Evolutionary conservation across 1,140 invertebrate species (phyloP).

Genomic region (Bactericera cockerelli): DNA sequence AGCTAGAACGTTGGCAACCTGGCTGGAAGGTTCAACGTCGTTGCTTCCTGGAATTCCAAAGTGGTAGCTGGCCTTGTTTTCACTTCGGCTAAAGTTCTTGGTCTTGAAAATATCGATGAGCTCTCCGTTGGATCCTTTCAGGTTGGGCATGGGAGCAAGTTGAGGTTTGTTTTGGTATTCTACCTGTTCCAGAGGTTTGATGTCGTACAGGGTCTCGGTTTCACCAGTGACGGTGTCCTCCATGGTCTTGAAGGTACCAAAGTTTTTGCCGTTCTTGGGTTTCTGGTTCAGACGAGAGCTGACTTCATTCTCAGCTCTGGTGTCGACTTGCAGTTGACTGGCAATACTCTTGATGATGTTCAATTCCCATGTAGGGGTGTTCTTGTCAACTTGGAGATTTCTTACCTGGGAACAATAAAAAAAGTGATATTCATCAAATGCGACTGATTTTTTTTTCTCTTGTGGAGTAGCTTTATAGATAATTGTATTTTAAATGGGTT

Average conservation of each 20-base stretch:
- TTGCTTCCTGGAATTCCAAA: constrained; percentile 36
- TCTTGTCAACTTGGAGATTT: constrained; percentile 34
- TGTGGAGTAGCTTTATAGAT: no score
- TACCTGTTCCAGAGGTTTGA: constrained; percentile 21
- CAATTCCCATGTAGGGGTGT: constrained; percentile 38
- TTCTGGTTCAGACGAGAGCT: constrained; percentile 16
- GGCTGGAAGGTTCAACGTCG: constrained; percentile 37
- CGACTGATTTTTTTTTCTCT: no score
- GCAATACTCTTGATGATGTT: constrained; percentile 47
- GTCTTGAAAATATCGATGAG: constrained; percentile 45
- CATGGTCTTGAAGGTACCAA: constrained; percentile 22
- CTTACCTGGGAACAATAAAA: constrained; percentile 25
- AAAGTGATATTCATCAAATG: no score
- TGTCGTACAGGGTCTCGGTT: constrained; percentile 26
- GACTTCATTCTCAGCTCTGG: constrained; percentile 20
- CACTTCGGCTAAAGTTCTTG: constrained; percentile 45
- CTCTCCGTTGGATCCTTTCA: constrained; percentile 30
- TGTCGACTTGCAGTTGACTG: constrained; percentile 30
- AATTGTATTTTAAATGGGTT: no score
- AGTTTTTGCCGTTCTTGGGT: constrained; percentile 19
- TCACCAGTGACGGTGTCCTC: constrained; percentile 29
- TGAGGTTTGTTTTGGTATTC: constrained; percentile 19
- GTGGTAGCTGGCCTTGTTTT: constrained; percentile 39
- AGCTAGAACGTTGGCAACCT: constrained; percentile 37
- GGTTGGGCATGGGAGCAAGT: constrained; percentile 24